Evolutionary conservation across 2,797 vertebrate genomes (phyloP).

Genomic region (Helarctos malayanus): DNA sequence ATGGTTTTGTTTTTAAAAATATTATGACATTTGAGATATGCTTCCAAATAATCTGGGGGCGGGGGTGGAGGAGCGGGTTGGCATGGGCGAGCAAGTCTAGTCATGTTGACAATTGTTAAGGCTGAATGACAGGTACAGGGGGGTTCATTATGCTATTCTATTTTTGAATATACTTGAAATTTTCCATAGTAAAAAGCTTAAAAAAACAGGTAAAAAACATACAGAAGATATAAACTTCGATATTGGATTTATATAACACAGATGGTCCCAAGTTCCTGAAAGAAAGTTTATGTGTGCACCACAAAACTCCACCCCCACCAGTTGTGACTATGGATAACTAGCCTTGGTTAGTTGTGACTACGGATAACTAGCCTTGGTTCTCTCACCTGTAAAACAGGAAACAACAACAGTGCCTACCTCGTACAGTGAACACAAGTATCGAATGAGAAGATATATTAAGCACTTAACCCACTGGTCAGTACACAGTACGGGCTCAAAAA

Average conservation of each 20-base stretch:
- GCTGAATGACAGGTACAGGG: background rate
- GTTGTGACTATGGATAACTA: background rate
- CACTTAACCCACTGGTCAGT: background rate
- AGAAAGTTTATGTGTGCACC: background rate
- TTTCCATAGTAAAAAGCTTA: background rate
- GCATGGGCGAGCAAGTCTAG: background rate
- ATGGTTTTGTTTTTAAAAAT: slow-evolving; percentile 33
- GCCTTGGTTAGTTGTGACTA: background rate
- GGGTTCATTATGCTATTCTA: background rate
- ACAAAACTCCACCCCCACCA: background rate
- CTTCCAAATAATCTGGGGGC: background rate
- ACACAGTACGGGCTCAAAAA: background rate
- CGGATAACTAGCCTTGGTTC: background rate
- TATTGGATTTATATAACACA: background rate
- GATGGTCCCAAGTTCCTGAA: background rate
- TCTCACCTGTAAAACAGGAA: background rate
- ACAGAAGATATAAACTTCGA: background rate
- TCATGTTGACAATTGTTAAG: rapidly evolving
- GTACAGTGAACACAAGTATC: background rate
- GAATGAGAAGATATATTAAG: background rate
- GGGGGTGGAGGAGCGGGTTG: background rate
- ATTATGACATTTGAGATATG: background rate
- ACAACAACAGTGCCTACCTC: no score
- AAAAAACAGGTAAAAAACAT: background rate
- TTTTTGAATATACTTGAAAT: background rate